These are phyloP conservation scores for Callyntrura guangdongensis DNA, from an alignment of 2,888 invertebrate genomes.

Conservation along the genomic window DNA sequence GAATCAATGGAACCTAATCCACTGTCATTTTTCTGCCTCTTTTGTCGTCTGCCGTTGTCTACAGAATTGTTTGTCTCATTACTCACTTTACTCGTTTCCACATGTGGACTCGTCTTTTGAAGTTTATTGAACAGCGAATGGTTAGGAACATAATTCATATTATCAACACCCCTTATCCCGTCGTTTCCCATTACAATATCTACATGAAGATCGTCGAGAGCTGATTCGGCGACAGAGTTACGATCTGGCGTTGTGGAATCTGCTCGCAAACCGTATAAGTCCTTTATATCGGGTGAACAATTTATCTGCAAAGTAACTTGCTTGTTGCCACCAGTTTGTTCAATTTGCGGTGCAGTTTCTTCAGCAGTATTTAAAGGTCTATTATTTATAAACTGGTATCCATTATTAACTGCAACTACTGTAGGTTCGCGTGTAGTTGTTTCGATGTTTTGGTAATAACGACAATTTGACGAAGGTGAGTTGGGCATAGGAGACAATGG, in stretches of 20 bases:
- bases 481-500: not conserved
- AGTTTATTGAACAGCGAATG: constrained; percentile 30
- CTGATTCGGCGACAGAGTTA: constrained; percentile 9
- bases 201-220: constrained; percentile 58
- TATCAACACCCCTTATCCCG: constrained; percentile 68
- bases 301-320: constrained; percentile 19
- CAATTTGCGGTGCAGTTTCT: not conserved
- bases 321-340: not conserved
- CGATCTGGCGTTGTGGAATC: constrained; percentile 58
- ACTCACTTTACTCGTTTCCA: constrained; percentile 12
- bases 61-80: not conserved
- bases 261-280: constrained; percentile 53
- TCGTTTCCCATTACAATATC: constrained; percentile 22
- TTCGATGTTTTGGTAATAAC: constrained; percentile 64
- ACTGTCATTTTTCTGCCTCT: constrained; percentile 84
- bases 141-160: constrained; percentile 77
- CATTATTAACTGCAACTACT: constrained; percentile 81
- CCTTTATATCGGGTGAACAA: constrained; percentile 65
- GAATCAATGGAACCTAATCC: constrained; percentile 84
- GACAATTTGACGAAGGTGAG: not conserved
- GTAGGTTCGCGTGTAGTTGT: constrained; percentile 5
- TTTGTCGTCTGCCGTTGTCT: constrained; percentile 55
- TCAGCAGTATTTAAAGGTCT: not conserved
- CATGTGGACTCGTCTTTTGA: not conserved
- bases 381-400: constrained; percentile 79